Evolutionary conservation across 2,888 invertebrate species (phyloP).

Genomic region (Stenotaenia linearis): DNA sequence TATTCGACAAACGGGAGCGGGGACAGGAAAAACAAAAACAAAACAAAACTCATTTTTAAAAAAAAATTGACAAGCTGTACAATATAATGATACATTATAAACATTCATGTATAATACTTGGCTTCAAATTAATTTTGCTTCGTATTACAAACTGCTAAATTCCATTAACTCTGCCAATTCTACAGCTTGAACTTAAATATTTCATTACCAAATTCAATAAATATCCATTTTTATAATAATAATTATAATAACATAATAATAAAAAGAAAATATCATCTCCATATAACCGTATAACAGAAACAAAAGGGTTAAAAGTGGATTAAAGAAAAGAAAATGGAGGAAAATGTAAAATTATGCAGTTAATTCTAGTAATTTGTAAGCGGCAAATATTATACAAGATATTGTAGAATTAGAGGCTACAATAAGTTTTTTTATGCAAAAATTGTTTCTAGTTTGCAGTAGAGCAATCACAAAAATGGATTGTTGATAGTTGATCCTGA

Average conservation of each 20-base stretch:
- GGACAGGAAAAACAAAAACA: not conserved
- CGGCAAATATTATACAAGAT: conserved; percentile 4
- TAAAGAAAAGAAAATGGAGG: not conserved
- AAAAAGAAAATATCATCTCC: not conserved
- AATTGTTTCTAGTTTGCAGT: not conserved
- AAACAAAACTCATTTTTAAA: not conserved
- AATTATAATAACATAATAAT: too few species aligned
- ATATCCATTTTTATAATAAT: too few species aligned
- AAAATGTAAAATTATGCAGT: not conserved
- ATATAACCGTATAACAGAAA: not conserved
- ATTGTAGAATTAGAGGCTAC: not conserved
- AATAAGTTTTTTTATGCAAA: not conserved
- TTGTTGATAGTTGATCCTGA: not conserved
- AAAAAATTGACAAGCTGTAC: not conserved
- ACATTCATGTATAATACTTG: not conserved
- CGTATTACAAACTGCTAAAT: not conserved
- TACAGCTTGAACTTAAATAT: not conserved
- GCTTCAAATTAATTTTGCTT: not conserved
- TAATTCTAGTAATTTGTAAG: not conserved
- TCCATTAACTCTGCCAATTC: not conserved
- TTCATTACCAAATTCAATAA: not conserved
- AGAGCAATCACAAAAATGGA: not conserved
- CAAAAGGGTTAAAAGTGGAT: too few species aligned
- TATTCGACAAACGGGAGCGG: not conserved
- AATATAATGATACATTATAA: not conserved